Percentiles rank a stretch among this genome's conserved stretches.
Evolutionary conservation across 2,113 vertebrate genomes (phyloP).

Genomic region (Boleophthalmus pectinirostris): DNA sequence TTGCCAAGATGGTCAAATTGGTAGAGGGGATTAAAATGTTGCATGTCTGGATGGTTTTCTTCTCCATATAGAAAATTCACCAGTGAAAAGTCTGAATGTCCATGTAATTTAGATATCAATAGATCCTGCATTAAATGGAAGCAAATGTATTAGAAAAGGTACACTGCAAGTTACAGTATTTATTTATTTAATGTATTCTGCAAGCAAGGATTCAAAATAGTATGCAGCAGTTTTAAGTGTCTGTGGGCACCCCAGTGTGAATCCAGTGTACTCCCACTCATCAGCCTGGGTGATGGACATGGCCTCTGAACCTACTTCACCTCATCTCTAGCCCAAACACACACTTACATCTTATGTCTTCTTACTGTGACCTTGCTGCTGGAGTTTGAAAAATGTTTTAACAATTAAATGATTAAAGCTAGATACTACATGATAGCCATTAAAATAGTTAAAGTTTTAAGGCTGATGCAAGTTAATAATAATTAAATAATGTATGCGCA

Average conservation of each 20-base stretch:
- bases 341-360: constrained; percentile 55
- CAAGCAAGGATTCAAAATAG: background rate
- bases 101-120: constrained; percentile 80
- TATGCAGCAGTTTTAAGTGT: background rate
- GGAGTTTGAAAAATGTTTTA: background rate
- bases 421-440: background rate
- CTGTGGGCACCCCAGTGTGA: constrained; percentile 43
- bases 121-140: constrained; percentile 75
- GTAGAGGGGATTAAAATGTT: constrained; percentile 83
- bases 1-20: constrained; percentile 79
- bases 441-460: background rate
- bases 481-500: background rate
- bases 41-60: constrained; percentile 41
- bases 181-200: no score
- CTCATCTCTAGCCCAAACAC: constrained; percentile 27
- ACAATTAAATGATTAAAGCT: background rate
- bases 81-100: constrained; percentile 51
- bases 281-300: constrained; percentile 66
- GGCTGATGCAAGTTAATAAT: background rate
- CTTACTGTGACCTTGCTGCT: constrained; percentile 46
- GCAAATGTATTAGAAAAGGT: constrained; percentile 12
- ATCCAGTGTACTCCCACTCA: constrained; percentile 43
- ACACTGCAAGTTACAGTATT: background rate
- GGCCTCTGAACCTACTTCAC: constrained; percentile 48
- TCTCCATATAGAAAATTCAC: constrained; percentile 63